phyloP scores from a whole-genome alignment of 2,888 invertebrate genomes.

The Ganaspis brasiliensis region DNA sequence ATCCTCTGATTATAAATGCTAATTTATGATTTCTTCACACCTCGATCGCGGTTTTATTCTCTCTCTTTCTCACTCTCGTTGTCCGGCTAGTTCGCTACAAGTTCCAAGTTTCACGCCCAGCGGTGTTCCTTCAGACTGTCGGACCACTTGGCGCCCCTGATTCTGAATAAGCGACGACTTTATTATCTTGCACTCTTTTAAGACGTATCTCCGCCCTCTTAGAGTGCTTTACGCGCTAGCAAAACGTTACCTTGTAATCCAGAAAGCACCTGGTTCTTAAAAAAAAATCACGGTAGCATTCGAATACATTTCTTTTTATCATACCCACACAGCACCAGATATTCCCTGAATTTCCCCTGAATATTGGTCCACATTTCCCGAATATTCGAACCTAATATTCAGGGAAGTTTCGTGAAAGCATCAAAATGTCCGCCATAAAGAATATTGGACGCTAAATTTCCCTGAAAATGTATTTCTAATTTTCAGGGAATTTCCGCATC shows the following conservation, averaged over 20 bases:
- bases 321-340: too few relatives aligned
- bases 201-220: conserved; percentile 51
- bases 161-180: conserved; percentile 66
- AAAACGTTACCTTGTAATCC: conserved; percentile 40
- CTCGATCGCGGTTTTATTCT: conserved; percentile 51
- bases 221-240: conserved; percentile 47
- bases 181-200: conserved; percentile 61
- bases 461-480: too few relatives aligned
- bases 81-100: conserved; percentile 54
- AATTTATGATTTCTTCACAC: conserved; percentile 73
- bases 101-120: conserved; percentile 60
- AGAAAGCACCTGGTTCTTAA: neutral
- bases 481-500: too few relatives aligned
- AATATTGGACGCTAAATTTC: too few relatives aligned
- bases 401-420: too few relatives aligned
- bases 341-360: too few relatives aligned
- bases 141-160: conserved; percentile 65
- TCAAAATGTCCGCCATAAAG: too few relatives aligned
- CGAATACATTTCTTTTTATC: too few relatives aligned
- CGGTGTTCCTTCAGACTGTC: conserved; percentile 55
- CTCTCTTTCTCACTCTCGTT: conserved; percentile 49
- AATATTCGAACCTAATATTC: too few relatives aligned
- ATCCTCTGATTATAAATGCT: conserved; percentile 73
- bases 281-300: too few relatives aligned
- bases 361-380: too few relatives aligned